Conservation (phyloP, 2,113 vertebrate species). For the Caracal caracal region DNA sequence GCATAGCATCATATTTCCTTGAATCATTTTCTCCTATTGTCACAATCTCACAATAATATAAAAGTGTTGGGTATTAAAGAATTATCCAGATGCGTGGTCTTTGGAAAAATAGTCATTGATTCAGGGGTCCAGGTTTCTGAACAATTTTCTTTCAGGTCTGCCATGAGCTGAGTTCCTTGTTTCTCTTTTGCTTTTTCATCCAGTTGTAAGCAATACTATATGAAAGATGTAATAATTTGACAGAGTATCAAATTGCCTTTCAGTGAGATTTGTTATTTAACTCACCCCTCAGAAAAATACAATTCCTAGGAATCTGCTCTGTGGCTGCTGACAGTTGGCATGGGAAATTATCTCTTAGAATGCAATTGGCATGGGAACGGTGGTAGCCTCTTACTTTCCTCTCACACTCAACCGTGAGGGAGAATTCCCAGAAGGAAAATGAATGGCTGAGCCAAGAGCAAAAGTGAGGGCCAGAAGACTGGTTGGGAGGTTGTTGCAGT, state of each 20-base stretch:
- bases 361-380: not conserved
- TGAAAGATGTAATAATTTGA: slow-evolving; percentile 47
- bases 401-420: not conserved
- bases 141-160: slow-evolving; percentile 44
- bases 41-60: not conserved
- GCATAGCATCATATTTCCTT: not conserved
- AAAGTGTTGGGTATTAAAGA: slow-evolving; percentile 42
- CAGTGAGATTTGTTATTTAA: slow-evolving; percentile 34
- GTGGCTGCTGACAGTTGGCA: not conserved
- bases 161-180: not conserved
- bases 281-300: not conserved
- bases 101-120: slow-evolving; percentile 46
- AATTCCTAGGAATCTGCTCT: not conserved
- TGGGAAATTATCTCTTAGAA: not conserved
- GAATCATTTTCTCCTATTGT: slow-evolving; percentile 50
- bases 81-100: slow-evolving; percentile 44
- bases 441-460: not conserved
- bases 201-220: slow-evolving; percentile 28
- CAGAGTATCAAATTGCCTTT: slow-evolving; percentile 42
- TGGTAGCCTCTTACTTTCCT: not conserved
- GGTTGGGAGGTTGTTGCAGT: not conserved
- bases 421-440: not conserved
- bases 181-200: slow-evolving; percentile 47
- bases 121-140: slow-evolving; percentile 15
- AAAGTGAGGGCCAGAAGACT: not conserved